Evolutionary conservation across 2,888 invertebrate genomes (phyloP).

Genomic region (Torymus texanus): DNA sequence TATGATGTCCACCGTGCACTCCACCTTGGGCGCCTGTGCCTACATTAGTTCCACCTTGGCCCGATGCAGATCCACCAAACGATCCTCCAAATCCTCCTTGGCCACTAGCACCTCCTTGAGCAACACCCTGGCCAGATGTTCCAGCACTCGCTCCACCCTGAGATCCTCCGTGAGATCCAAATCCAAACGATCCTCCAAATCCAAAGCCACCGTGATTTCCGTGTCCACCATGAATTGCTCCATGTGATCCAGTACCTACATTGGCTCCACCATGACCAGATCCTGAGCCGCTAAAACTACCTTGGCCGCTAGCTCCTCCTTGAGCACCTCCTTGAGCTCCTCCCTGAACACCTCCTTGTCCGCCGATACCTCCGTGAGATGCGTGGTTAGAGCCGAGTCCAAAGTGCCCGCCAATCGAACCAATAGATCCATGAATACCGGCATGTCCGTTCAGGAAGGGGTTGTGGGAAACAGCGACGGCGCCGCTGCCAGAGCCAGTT

Average conservation of each 20-base stretch:
- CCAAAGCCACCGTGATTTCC: neutral
- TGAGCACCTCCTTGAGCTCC: no score
- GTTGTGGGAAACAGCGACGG: neutral
- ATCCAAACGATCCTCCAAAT: neutral
- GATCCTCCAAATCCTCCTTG: neutral
- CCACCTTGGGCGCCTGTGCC: conserved; percentile 15
- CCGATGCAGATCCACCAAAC: neutral
- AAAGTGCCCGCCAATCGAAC: neutral
- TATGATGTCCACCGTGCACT: neutral
- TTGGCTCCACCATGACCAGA: conserved; percentile 1
- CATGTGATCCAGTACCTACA: neutral
- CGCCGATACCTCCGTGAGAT: conserved; percentile 13
- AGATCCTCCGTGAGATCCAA: conserved; percentile 8
- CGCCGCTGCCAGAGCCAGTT: neutral
- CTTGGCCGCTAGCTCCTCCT: no score
- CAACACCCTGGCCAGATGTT: no score
- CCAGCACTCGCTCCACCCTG: no score
- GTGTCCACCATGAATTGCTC: neutral
- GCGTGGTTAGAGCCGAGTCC: neutral
- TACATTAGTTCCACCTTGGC: neutral
- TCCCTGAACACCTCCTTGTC: neutral
- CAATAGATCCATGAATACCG: neutral
- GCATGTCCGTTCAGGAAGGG: neutral
- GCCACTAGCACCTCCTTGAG: no score
- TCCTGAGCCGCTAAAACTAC: neutral